Percentiles rank a stretch among this genome's conserved stretches.
Evolutionary conservation across 37 sponge, comb jelly and placozoan genomes (phyloP).

Genomic region (Lycopodina hypogea): DNA sequence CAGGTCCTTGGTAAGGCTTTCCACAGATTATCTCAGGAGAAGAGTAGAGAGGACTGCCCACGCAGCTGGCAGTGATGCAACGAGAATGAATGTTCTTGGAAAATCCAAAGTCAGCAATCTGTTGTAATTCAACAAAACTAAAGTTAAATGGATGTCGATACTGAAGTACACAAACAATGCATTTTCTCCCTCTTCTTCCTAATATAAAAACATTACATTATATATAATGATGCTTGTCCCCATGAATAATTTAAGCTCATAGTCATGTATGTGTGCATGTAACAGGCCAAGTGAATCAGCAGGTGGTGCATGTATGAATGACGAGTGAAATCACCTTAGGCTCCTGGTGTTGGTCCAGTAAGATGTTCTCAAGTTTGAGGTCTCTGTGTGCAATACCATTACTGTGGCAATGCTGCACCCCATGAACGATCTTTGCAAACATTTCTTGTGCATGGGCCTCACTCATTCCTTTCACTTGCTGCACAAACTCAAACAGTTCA

Average conservation of each 20-base stretch:
- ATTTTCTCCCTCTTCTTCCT: too few species aligned
- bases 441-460: conserved; percentile 33
- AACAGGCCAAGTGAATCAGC: too few species aligned
- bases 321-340: conserved; percentile 52
- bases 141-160: too few species aligned
- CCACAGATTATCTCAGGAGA: conserved; percentile 77
- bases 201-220: too few species aligned
- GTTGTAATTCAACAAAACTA: too few species aligned
- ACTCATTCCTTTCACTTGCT: conserved; percentile 19
- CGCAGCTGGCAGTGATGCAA: conserved; percentile 50
- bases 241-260: too few species aligned
- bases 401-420: conserved; percentile 47
- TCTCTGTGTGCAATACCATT: conserved; percentile 65
- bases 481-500: conserved; percentile 52
- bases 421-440: conserved; percentile 31
- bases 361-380: conserved; percentile 74
- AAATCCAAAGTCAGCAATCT: conserved; percentile 86
- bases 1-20: conserved; percentile 75
- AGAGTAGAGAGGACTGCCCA: conserved; percentile 82
- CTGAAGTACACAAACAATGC: too few species aligned
- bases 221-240: too few species aligned
- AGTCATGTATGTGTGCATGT: too few species aligned
- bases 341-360: conserved; percentile 37
- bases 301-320: too few species aligned
- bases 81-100: conserved; percentile 46